These are phyloP conservation scores for Micrasema longulum DNA, from an alignment of 1,140 invertebrate species.

Conservation along the genomic window DNA sequence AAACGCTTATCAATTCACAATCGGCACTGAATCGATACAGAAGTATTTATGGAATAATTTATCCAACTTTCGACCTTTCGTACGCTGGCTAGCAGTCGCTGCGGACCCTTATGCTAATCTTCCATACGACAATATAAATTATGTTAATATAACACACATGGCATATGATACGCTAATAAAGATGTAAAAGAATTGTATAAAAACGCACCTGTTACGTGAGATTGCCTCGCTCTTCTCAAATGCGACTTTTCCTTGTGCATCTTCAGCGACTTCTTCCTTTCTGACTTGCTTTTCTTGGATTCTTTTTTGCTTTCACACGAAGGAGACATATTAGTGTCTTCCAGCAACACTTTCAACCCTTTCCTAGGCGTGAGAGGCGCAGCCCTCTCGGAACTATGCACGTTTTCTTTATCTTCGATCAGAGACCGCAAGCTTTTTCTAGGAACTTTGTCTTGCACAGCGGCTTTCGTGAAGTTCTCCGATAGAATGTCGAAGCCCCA, in stretches of 20 bases:
- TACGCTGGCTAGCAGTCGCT: too few relatives aligned
- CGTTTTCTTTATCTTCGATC: not conserved
- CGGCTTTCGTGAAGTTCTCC: conserved; percentile 7
- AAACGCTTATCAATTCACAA: too few relatives aligned
- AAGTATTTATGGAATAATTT: too few relatives aligned
- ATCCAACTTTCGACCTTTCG: too few relatives aligned
- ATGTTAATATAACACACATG: not conserved
- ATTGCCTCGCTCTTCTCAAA: conserved; percentile 42
- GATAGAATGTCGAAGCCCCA: conserved; percentile 51
- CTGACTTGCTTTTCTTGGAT: conserved; percentile 28
- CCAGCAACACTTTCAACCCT: conserved; percentile 3
- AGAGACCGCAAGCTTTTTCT: not conserved
- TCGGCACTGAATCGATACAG: too few relatives aligned
- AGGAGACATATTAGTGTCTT: conserved; percentile 20
- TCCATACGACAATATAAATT: not conserved
- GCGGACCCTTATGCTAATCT: conserved; percentile 1
- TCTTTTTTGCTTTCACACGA: conserved; percentile 16
- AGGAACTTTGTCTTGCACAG: not conserved
- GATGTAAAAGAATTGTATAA: conserved; percentile 4
- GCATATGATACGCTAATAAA: not conserved
- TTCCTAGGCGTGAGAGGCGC: conserved; percentile 7
- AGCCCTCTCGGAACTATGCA: not conserved
- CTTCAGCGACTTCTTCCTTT: conserved; percentile 47
- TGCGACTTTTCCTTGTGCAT: conserved; percentile 44
- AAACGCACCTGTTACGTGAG: conserved; percentile 47